Evolutionary conservation across 92 coral and sea anemone genomes (phyloP), one percentile per base, ranked within the genome.

Genomic region (Anthopleura xanthogrammica): DNA sequence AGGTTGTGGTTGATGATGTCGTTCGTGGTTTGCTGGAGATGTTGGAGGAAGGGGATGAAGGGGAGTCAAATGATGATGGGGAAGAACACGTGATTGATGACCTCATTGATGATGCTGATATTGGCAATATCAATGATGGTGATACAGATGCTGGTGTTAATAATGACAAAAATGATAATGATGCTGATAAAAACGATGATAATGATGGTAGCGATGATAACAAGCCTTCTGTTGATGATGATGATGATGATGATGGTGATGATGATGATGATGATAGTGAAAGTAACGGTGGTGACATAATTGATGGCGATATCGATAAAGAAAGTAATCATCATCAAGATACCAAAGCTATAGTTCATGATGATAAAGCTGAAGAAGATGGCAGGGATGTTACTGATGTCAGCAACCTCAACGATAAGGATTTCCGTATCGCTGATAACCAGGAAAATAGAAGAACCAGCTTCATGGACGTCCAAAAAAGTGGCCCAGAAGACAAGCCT

Each of bases 211-310:
- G 0, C 60, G 76, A 3, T 16, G 75, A 79, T 58, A 5, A 23
- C 16, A 24, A 39, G 52, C 13, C 4, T 23, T 36, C 13, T 41
- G 83, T 12, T 60, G 60, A 16, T 0, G 75, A 40, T 62, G 56
- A 65, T 41, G 57, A 41, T 17, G 82, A 60, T 79, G 82, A 22
- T 16, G 81, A 7, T 78, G 29, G 55, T 72, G 77, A 13, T 72
- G 19, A 4, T 10, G 46, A 19, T 40, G 16, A 13, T 3, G 56
- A 42, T 20, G 16, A 16, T 75, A 5, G 4, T 42, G 23, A 60
- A 23, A 16, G 80, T 20, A 23, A 60, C 66, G 77, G 54, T 24
- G 52, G 65, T 65, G 65, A 64, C 62, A 20, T 52, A 29, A 39
- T 19, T 17, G 60, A 48, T 8, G 66, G 80, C 13, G 5, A 14